Base-by-base conservation (phyloP, 2,888 invertebrate species). In the Alcis repandata region DNA sequence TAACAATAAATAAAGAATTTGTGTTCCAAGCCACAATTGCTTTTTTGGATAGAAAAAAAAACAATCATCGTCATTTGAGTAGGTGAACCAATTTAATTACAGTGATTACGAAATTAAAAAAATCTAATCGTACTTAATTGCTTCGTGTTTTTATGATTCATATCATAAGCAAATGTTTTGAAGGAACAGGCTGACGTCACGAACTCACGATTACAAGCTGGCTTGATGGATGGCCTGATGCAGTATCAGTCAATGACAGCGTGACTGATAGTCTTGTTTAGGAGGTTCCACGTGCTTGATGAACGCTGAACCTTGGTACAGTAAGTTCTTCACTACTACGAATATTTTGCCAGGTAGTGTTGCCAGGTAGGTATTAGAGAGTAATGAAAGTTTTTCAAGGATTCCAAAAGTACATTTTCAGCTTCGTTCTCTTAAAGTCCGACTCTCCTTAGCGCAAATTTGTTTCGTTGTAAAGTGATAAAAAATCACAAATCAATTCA, bases 211-310 rank as follows among this genome's bases (percentile, higher is more conserved):
- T 49, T 15, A 40, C 60, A 15, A 38, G 60, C 22, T 43, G 22
- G 48, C 17, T 48, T 61, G 61, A 61, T 56, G 40, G 61, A 61
- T 61, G 32, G 48, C 41, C n/a, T 54, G 54, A 41, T 20, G 61
- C 40, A 48, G 9, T 60, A 53, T 54, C 61, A 40, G 54, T 48
- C 46, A 53, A 22, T 61, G 54, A 22, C 53, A n/a, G 51, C 33
- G 36, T 60, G 53, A 43, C 52, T 22, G 52, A 60, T 36, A 20
- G 15, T 22, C 15, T 19, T 9, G 19, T 45, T 45, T 20, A 19
- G 11, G 11, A 17, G 11, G 20, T 17, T 7, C 17, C 41, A 17
- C 17, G 40, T 15, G 40, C 6, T 9, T 41, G 17, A 7, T 9
- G 17, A 19, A 10, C 9, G 10, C 13, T 38, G 43, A 19, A 41